A percentile compares a stretch with the other conserved stretches of the same genome.
These are phyloP conservation scores for Pica pica DNA, from an alignment of 2,113 vertebrate species.

Conservation along the genomic window DNA sequence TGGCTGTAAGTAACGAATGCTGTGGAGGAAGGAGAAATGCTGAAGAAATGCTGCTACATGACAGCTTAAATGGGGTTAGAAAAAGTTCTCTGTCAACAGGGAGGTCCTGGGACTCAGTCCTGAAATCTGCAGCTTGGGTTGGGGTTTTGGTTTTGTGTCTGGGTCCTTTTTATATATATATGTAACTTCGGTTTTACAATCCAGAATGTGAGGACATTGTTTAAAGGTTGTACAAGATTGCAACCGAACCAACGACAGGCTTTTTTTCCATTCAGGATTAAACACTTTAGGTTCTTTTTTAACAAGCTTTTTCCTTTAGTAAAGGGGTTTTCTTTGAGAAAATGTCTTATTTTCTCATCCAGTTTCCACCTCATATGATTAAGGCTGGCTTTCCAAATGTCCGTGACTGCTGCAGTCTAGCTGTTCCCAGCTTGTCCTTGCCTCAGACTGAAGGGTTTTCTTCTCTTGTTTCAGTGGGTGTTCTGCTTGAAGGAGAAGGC, in stretches of 20 bases:
- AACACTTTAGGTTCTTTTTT: not conserved
- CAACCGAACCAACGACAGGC: not conserved
- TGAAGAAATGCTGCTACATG: not conserved
- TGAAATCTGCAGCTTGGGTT: not conserved
- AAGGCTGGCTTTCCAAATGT: not conserved
- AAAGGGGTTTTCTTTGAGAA: not conserved
- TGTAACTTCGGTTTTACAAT: not conserved
- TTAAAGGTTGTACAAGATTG: not conserved
- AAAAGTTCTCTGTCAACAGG: not conserved
- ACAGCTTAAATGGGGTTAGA: not conserved
- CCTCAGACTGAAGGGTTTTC: not conserved
- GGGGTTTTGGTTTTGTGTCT: not conserved
- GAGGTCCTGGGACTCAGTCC: not conserved
- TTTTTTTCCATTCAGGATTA: not conserved
- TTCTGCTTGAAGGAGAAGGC: not conserved
- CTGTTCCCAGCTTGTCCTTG: not conserved
- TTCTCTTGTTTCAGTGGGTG: not conserved
- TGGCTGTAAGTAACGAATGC: not conserved
- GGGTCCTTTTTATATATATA: no score
- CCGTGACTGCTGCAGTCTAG: not conserved
- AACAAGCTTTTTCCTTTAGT: not conserved
- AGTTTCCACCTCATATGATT: not conserved
- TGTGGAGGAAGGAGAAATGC: not conserved
- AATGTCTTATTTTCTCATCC: not conserved
- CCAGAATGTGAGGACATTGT: not conserved